Base-by-base conservation (phyloP, 2,888 invertebrate genomes). In the Cybosia mesomella region DNA sequence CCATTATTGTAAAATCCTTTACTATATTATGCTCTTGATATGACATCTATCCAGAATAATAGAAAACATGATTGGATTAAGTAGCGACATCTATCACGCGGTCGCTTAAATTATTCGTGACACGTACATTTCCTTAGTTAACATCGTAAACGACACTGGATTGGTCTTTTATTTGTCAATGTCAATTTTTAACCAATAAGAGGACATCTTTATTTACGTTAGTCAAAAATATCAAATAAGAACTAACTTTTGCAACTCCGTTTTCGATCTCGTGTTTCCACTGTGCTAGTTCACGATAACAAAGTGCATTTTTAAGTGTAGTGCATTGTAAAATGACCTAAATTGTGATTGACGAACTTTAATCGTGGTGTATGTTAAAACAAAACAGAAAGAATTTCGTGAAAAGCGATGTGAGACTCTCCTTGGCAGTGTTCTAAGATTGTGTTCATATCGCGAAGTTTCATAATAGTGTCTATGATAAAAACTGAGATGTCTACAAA, bases 371-470 rank as follows among this genome's bases (percentile, higher is more conserved):
- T 80, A 82, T 79, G 84, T 75, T 71, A 76, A 86, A 86, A 88
- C 77, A 88, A 89, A 87, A 79, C 76, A 81, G 84, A 79, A 79
- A 83, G 77, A 80, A 82, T 83, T 87, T 84, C 86, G 89, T 89
- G 87, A 79, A 87, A 89, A 89, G 92, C 94, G 94, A 94, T 95
- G 88, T 95, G 94, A 91, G 91, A 93, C 95, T 92, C 88, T 95
- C 95, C 95, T 95, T 95, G 87, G 94, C 95, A 95, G 95, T 95
- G 95, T 94, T 91, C 95, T 95, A 90, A 95, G 95, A 95, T 93
- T 95, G 95, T 95, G 91, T 80, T 92, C 90, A 88, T 94, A 93
- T 93, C 92, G 94, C 87, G 75, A 87, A 92, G 88, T 92, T 93
- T 93, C 90, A 87, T 91, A 90, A 87, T 84, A 90, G 88, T 89